These are phyloP conservation scores for Pogonocichla stellata DNA, from an alignment of 2,113 vertebrate species.

Conservation along the genomic window DNA sequence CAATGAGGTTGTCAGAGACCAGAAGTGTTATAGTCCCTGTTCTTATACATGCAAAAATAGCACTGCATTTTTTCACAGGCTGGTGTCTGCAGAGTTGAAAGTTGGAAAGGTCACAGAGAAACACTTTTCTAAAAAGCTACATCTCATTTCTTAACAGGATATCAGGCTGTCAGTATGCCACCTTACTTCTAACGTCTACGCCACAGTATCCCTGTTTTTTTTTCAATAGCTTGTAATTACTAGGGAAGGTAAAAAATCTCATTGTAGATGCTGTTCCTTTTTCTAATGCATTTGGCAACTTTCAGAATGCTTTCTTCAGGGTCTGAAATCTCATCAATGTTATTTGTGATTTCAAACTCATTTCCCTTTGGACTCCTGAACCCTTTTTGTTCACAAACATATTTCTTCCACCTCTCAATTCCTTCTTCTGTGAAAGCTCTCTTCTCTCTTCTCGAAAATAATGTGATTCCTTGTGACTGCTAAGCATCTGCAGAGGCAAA, in stretches of 20 bases:
- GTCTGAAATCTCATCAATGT: not conserved
- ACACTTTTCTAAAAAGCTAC: not conserved
- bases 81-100: not conserved
- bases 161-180: not conserved
- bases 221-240: not conserved
- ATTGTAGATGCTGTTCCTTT: not conserved
- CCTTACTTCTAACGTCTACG: not conserved
- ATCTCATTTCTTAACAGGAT: not conserved
- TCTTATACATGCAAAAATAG: not conserved
- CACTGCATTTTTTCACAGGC: constrained; percentile 3
- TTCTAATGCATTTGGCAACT: not conserved
- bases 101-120: constrained; percentile 6
- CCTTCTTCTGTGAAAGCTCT: not conserved
- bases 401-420: not conserved
- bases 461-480: constrained; percentile 26
- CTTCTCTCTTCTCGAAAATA: not conserved
- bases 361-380: not conserved
- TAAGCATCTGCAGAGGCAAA: constrained; percentile 30
- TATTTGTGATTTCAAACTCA: constrained; percentile 12
- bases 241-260: not conserved
- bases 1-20: not conserved
- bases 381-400: not conserved
- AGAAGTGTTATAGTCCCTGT: not conserved
- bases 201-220: not conserved
- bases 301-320: not conserved